These are phyloP conservation scores for Parapsyche elsis DNA, from an alignment of 1,140 invertebrate genomes.

Conservation along the genomic window DNA sequence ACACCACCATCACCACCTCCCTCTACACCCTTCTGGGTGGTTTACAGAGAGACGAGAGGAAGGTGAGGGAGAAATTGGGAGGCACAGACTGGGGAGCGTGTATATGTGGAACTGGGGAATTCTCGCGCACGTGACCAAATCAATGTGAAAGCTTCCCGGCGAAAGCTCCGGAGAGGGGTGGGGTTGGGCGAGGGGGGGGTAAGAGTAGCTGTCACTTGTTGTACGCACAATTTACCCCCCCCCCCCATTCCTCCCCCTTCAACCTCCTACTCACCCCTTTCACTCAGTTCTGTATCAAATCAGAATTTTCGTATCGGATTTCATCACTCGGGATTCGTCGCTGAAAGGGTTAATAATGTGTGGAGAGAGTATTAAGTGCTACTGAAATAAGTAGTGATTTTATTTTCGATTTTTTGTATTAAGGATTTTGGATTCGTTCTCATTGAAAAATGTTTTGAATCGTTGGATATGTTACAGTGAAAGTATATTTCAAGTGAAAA, in stretches of 20 bases:
- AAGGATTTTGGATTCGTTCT: no score
- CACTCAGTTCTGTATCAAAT: not conserved
- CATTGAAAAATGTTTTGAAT: no score
- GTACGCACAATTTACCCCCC: conserved; percentile 8
- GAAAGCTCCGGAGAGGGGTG: not conserved
- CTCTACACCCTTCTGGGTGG: not conserved
- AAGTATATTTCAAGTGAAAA: no score
- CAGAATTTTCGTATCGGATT: conserved; percentile 4
- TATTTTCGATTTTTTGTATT: no score
- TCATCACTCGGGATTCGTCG: not conserved
- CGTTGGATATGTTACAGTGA: no score
- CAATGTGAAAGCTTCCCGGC: conserved; percentile 54
- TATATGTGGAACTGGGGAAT: conserved; percentile 54
- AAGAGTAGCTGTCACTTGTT: conserved; percentile 22
- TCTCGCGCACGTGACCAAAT: conserved; percentile 54
- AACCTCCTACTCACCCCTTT: not conserved
- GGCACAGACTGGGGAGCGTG: not conserved
- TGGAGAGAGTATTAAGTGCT: no score
- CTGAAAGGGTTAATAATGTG: not conserved
- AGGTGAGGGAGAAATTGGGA: not conserved
- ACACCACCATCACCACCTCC: not conserved
- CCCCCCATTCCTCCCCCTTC: not conserved
- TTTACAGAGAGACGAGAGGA: not conserved
- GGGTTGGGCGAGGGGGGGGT: not conserved
- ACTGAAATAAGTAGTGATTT: no score